A percentile compares a stretch with the other conserved stretches of the same genome.
Conservation (phyloP, 2,888 invertebrate genomes). For the Microplitis deprimator region DNA sequence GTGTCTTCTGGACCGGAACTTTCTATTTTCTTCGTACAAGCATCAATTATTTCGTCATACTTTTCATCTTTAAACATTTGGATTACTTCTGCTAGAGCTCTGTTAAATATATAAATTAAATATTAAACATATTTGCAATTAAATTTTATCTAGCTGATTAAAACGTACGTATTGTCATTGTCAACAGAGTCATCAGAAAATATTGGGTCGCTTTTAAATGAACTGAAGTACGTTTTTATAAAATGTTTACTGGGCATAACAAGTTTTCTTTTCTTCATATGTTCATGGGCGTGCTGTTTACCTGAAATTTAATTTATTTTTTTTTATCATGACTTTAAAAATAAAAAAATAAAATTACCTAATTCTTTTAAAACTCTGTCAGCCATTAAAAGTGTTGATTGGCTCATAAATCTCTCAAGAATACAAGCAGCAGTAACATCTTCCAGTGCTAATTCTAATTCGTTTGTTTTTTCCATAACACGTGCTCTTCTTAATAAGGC, state of each 20-base stretch:
- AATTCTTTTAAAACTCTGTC: slow-evolving; percentile 90
- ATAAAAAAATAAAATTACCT: slow-evolving; percentile 70
- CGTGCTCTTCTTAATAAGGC: slow-evolving; percentile 88
- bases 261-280: slow-evolving; percentile 79
- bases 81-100: slow-evolving; percentile 82
- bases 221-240: slow-evolving; percentile 88
- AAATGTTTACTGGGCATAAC: slow-evolving; percentile 89
- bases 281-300: slow-evolving; percentile 81
- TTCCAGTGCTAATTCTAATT: slow-evolving; percentile 87
- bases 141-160: background rate
- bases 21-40: slow-evolving; percentile 86
- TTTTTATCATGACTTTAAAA: background rate
- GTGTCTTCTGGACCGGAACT: slow-evolving; percentile 74
- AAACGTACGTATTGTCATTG: slow-evolving; percentile 40
- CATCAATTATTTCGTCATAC: slow-evolving; percentile 84
- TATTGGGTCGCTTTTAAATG: slow-evolving; percentile 91
- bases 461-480: slow-evolving; percentile 85
- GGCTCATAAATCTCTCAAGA: slow-evolving; percentile 89
- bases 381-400: slow-evolving; percentile 84
- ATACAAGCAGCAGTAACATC: slow-evolving; percentile 95
- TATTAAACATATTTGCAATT: slow-evolving; percentile 14
- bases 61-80: slow-evolving; percentile 79
- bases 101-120: slow-evolving; percentile 50
- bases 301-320: slow-evolving; percentile 57
- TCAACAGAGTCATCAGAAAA: slow-evolving; percentile 67